Evolutionary conservation across 2,888 invertebrate species (phyloP).

Genomic region (Chromoteleia sp.): DNA sequence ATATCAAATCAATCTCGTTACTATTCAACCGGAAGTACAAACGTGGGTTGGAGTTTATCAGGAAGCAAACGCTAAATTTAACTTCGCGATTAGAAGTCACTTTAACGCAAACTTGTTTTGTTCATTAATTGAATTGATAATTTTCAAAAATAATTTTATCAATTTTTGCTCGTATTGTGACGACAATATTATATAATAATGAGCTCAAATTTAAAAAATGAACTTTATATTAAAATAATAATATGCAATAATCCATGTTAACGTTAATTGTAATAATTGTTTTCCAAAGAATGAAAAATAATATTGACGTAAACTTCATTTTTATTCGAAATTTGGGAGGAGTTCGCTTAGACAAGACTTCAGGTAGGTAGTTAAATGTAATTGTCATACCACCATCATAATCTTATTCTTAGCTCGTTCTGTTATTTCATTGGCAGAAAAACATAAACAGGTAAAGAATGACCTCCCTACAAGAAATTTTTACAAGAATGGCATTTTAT

Average conservation of each 20-base stretch:
- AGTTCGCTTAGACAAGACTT: too few relatives aligned
- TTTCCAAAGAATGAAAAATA: too few relatives aligned
- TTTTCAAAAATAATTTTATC: conserved; percentile 37
- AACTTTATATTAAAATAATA: not conserved
- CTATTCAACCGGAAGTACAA: conserved; percentile 50
- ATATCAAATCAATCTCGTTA: conserved; percentile 49
- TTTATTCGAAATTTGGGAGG: too few relatives aligned
- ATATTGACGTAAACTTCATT: too few relatives aligned
- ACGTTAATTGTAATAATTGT: too few relatives aligned
- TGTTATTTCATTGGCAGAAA: too few relatives aligned
- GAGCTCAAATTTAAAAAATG: not conserved
- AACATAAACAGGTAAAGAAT: too few relatives aligned
- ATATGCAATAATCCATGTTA: not conserved
- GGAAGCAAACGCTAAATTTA: conserved; percentile 59
- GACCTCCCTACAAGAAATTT: too few relatives aligned
- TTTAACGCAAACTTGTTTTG: conserved; percentile 30
- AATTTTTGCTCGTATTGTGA: not conserved
- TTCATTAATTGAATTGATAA: conserved; percentile 59
- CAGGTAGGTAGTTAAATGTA: too few relatives aligned
- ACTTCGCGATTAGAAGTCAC: conserved; percentile 48
- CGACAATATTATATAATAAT: not conserved
- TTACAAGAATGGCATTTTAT: too few relatives aligned
- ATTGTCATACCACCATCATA: too few relatives aligned
- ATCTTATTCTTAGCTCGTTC: too few relatives aligned
- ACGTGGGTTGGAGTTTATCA: conserved; percentile 64